phyloP scores from a whole-genome alignment of 2,888 invertebrate species.

The Drosophila ustulata region DNA sequence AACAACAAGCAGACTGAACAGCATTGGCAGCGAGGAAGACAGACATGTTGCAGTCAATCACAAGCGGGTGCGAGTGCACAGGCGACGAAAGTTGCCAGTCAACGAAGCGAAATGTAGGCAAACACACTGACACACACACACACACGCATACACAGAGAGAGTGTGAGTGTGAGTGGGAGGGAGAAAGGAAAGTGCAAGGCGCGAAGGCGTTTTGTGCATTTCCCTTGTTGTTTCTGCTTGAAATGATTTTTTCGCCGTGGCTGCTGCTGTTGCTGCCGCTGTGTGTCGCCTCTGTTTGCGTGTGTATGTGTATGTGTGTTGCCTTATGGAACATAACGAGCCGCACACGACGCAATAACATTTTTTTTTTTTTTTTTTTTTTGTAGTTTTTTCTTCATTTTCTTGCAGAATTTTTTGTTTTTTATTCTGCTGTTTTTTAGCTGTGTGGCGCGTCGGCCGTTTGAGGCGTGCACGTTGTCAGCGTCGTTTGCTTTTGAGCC shows the following conservation, averaged over 20 bases:
- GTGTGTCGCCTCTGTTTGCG: constrained; percentile 11
- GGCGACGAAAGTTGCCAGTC: constrained; percentile 77
- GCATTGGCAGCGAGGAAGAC: constrained; percentile 15
- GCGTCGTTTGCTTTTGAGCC: constrained; percentile 75
- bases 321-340: constrained; percentile 68
- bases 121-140: constrained; percentile 66
- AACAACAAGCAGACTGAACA: not conserved
- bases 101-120: constrained; percentile 80
- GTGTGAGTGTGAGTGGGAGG: constrained; percentile 11
- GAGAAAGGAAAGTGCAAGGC: constrained; percentile 55
- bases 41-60: constrained; percentile 80
- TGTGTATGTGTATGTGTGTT: constrained; percentile 24
- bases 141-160: constrained; percentile 18
- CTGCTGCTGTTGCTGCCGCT: constrained; percentile 1
- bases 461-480: constrained; percentile 64
- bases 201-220: constrained; percentile 72
- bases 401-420: constrained; percentile 12
- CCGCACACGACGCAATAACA: constrained; percentile 68
- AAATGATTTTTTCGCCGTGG: constrained; percentile 67
- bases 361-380: constrained; percentile 48
- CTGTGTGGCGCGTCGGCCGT: constrained; percentile 58
- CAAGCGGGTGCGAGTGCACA: constrained; percentile 63
- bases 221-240: constrained; percentile 81
- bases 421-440: constrained; percentile 35
- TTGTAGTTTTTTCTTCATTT: constrained; percentile 17